Evolutionary conservation across 2,888 invertebrate species (phyloP), one percentile per base, ranked within the genome.

Genomic region (Mylabris sibirica): DNA sequence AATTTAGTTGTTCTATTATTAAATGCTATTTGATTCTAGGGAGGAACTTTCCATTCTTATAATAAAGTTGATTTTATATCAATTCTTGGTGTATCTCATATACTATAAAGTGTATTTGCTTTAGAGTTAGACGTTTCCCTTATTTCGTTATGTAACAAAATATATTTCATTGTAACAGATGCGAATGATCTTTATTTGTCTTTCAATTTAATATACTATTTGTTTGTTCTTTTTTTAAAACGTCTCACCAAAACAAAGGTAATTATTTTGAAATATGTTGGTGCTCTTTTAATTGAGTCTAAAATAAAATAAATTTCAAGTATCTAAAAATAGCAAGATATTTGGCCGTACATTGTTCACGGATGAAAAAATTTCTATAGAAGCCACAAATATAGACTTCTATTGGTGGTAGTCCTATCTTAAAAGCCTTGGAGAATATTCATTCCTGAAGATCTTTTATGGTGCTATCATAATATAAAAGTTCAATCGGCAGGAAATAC

Each of bases 111-210:
- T 17, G 30, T 38, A 30, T 22, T 61, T 61, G 35, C 41, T 61
- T 61, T 17, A 8, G 9, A 61, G 61, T 38, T 34, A 24, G 53
- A 34, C 61, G 34, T 60, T 60, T 59, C 30, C 60, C 11, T 60
- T 60, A 34, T 60, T 49, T 24, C 24, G 22, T 22, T 53, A 53
- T 24, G 22, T 49, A 49, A 20, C 11, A 61, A 61, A 61, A 61
- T n/a, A 38, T 38, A 34, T 61, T 38, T 61, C 34, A 61, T 61
- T 61, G 38, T 38, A 61, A 38, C 61, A 61, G 61, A 61, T 61
- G 61, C 14, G 22, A 8, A 41, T 61, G 61, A 61, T 38, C 17
- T 38, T 30, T 61, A 35, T 61, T 38, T 41, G 38, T 41, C 26
- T 44, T 20, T 44, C n/a, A 8, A 62, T 41, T 1, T 14, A 62